Percentiles rank a stretch among this genome's conserved stretches.
Evolutionary conservation across 2,888 invertebrate genomes (phyloP).

Genomic region (Apamea sordens): DNA sequence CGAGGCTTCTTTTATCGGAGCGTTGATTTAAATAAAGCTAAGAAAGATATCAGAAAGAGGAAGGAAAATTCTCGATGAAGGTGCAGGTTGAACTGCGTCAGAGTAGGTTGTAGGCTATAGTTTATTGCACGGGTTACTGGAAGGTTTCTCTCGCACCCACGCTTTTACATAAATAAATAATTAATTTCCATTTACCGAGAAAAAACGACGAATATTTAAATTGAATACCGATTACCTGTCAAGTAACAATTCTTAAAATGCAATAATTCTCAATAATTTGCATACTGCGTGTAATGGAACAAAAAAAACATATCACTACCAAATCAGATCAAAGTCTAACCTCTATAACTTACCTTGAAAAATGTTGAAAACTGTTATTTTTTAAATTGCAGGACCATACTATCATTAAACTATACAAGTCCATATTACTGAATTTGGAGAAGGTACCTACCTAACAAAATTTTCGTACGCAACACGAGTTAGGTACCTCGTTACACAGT

Average conservation of each 20-base stretch:
- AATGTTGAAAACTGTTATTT: not conserved
- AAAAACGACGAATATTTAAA: not conserved
- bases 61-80: constrained; percentile 26
- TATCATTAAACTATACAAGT: constrained; percentile 1
- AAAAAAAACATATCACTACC: not conserved
- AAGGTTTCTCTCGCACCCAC: constrained; percentile 12
- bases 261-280: not conserved
- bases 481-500: constrained; percentile 40
- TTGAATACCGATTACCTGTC: not conserved
- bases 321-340: not conserved
- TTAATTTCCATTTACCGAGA: constrained; percentile 20
- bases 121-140: not conserved
- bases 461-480: constrained; percentile 14
- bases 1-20: constrained; percentile 62
- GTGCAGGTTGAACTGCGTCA: constrained; percentile 23
- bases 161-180: constrained; percentile 24
- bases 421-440: constrained; percentile 16
- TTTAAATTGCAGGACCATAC: not conserved
- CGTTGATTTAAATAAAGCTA: constrained; percentile 61
- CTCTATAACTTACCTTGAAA: not conserved
- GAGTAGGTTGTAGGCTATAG: constrained; percentile 6
- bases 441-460: constrained; percentile 11
- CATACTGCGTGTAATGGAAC: not conserved
- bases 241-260: not conserved
- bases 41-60: constrained; percentile 34